Evolutionary conservation across 2,797 vertebrate genomes (phyloP).

Genomic region (Tragopan temminckii): DNA sequence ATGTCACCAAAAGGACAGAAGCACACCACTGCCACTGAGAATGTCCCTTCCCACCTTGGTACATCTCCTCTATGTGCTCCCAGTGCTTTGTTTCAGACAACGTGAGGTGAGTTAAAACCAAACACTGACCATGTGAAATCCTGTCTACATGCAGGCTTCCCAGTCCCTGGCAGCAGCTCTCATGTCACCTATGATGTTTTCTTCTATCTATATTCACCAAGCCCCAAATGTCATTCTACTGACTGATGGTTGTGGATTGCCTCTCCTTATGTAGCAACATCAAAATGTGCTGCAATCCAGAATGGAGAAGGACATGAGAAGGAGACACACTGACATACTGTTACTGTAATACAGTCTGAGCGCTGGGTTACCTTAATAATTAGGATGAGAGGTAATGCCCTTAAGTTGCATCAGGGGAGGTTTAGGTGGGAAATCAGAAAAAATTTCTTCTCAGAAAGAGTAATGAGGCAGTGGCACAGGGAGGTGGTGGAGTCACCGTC

Average conservation of each 20-base stretch:
- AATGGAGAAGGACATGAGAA: background rate
- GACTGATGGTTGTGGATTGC: fast-evolving
- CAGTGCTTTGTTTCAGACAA: background rate
- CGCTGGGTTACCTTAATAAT: no score
- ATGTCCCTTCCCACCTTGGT: background rate
- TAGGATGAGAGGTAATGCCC: no score
- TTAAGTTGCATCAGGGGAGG: no score
- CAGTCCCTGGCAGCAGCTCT: background rate
- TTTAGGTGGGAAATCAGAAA: no score
- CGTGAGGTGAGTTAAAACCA: background rate
- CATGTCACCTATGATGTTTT: background rate
- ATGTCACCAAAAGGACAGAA: background rate
- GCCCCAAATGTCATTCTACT: background rate
- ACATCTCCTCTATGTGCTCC: background rate
- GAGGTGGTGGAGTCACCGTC: no score
- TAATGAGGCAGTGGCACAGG: no score
- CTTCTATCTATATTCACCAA: background rate
- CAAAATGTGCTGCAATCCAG: background rate
- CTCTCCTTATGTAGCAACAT: fast-evolving
- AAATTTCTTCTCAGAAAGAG: no score
- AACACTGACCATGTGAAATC: background rate
- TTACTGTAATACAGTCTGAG: background rate
- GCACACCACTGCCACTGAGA: background rate
- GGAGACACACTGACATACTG: background rate
- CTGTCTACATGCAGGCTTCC: background rate